Evolutionary conservation across 2,888 invertebrate genomes (phyloP).

Genomic region (Tetragonisca angustula): DNA sequence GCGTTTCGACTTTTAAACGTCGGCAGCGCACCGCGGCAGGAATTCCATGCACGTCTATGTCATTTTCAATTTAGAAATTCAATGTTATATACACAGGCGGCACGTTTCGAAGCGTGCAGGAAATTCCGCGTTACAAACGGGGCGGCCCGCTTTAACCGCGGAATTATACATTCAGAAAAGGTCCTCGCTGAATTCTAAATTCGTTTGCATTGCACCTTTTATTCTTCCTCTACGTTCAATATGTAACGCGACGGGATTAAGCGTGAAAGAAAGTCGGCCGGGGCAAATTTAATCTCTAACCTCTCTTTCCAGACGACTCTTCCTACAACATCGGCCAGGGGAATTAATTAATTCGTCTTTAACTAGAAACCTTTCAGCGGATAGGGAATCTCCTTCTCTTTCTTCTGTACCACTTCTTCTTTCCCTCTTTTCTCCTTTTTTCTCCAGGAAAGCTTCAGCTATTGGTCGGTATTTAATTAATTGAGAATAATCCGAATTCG

Average conservation of each 20-base stretch:
- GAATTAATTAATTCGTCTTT: conserved; percentile 66
- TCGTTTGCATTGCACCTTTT: conserved; percentile 43
- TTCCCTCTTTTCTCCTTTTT: background rate
- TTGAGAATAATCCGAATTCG: conserved; percentile 67
- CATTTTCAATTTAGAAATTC: conserved; percentile 45
- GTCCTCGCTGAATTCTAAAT: conserved; percentile 52
- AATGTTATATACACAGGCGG: conserved; percentile 26
- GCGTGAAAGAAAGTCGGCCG: conserved; percentile 30
- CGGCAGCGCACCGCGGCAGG: background rate
- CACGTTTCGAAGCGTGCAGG: conserved; percentile 36
- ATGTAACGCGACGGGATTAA: conserved; percentile 42
- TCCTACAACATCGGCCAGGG: conserved; percentile 8
- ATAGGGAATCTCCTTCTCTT: conserved; percentile 37
- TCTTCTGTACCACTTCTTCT: background rate
- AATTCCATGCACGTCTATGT: conserved; percentile 27
- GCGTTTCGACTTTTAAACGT: background rate
- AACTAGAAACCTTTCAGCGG: conserved; percentile 43
- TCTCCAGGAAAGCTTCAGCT: conserved; percentile 3
- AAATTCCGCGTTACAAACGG: conserved; percentile 32
- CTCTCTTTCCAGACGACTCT: background rate
- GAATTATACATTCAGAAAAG: conserved; percentile 55
- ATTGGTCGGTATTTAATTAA: conserved; percentile 68
- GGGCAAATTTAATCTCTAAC: conserved; percentile 44
- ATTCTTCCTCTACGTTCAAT: conserved; percentile 41
- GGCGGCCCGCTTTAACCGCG: conserved; percentile 28